Base-by-base conservation (phyloP, 2,113 vertebrate species). In the Saimiri boliviensis region DNA sequence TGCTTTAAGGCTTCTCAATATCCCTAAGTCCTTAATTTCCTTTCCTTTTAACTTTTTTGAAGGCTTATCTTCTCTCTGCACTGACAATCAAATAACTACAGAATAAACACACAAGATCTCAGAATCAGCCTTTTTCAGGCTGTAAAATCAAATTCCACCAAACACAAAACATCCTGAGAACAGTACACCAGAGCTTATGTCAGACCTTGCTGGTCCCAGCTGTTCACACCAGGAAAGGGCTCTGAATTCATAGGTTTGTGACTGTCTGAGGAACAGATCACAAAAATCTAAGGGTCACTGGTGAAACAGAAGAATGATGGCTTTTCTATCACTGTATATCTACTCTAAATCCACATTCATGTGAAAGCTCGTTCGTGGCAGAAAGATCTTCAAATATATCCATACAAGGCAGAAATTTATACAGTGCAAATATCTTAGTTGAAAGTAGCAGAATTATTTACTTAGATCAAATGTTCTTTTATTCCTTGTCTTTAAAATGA, bases 401-500 rank as follows among this genome's bases (percentile, higher is more conserved):
- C 30, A 16, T 7, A 32, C 56, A 71, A 49, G 21, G 27, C 21
- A 87, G 27, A 30, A 47, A 52, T 76, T 85, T 40, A 52, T 30
- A 19, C 87, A 3, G 11, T 47, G 3, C 27, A 86, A 11, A 40
- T n/a, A 56, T 13, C 10, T 8, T 47, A 6, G 10, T 30, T 37
- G 42, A 79, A 95, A 73, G 58, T 30, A 20, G 47, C 27, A 21
- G 27, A 35, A 21, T 60, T 56, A 54, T 87, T 68, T 89, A 8
- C 56, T 74, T 30, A 32, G 21, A 68, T 56, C 66, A 74, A 30
- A 4, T 85, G 30, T 74, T n/a, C 63, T 70, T 54, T 54, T 76
- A 35, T 27, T 83, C 70, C 52, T 92, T 56, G 86, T 37, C 49
- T 94, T 60, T 79, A 20, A 94, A 60, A 68, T 42, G 25, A 66